phyloP scores from a whole-genome alignment of 2,797 vertebrate genomes.

The Miichthys miiuy region DNA sequence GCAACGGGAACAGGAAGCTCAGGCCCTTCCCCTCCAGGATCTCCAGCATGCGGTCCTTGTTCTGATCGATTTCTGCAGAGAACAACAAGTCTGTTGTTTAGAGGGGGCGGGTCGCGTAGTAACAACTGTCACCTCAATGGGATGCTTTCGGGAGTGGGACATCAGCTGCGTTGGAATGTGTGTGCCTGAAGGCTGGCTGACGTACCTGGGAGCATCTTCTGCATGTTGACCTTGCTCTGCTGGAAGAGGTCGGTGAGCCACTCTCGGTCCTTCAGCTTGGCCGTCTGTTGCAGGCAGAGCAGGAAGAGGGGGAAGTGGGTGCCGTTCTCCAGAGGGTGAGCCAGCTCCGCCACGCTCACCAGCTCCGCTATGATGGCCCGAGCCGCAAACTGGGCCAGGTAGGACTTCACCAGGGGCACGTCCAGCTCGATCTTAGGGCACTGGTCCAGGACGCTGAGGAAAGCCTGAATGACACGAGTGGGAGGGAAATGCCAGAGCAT shows the following conservation, averaged over 20 bases:
- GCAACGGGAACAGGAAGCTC: slow-evolving; percentile 97
- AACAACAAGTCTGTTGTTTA: background rate
- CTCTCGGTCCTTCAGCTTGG: slow-evolving; percentile 96
- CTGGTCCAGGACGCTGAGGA: slow-evolving; percentile 96
- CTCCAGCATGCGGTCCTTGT: slow-evolving; percentile 99
- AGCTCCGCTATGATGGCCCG: slow-evolving; percentile 96
- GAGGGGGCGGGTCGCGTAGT: background rate
- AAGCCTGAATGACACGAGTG: slow-evolving; percentile 83
- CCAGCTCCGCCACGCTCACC: slow-evolving; percentile 96
- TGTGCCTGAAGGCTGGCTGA: background rate
- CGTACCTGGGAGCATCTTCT: slow-evolving; percentile 98
- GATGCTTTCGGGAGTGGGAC: background rate
- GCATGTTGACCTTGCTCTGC: slow-evolving; percentile 99
- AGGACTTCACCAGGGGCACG: slow-evolving; percentile 98
- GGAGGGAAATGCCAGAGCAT: background rate
- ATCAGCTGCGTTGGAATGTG: background rate
- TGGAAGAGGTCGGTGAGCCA: slow-evolving; percentile 98
- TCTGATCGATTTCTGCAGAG: slow-evolving; percentile 95
- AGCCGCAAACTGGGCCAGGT: slow-evolving; percentile 96
- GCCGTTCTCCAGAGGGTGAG: slow-evolving; percentile 97
- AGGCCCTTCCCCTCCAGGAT: slow-evolving; percentile 98
- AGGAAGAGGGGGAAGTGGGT: slow-evolving; percentile 98
- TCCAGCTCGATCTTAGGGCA: slow-evolving; percentile 97
- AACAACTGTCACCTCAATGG: background rate
- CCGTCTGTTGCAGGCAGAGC: slow-evolving; percentile 97